Evolutionary conservation across 2,888 invertebrate species (phyloP).

Genomic region (Clanis bilineata): DNA sequence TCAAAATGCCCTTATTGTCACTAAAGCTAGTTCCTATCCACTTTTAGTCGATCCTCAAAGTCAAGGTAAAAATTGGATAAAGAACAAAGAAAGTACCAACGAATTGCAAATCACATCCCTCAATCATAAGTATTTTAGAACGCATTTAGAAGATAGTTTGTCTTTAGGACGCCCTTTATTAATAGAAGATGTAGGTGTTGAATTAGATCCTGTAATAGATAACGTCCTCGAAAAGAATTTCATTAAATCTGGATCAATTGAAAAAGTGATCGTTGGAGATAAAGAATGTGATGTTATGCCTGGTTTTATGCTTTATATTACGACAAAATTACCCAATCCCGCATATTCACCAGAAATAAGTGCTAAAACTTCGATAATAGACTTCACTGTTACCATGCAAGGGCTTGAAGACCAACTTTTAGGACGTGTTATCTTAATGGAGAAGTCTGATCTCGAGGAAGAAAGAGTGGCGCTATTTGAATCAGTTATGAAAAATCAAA

Average conservation of each 20-base stretch:
- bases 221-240: slow-evolving; percentile 98
- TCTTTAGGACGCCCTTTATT: slow-evolving; percentile 94
- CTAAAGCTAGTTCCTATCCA: slow-evolving; percentile 97
- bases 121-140: slow-evolving; percentile 97
- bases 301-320: slow-evolving; percentile 97
- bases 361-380: slow-evolving; percentile 97
- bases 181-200: slow-evolving; percentile 97
- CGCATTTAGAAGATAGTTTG: slow-evolving; percentile 93
- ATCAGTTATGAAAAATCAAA: slow-evolving; percentile 97
- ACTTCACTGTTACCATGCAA: slow-evolving; percentile 98
- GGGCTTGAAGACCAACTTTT: slow-evolving; percentile 97
- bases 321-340: slow-evolving; percentile 97
- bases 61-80: slow-evolving; percentile 99
- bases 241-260: slow-evolving; percentile 97
- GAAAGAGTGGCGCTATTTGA: slow-evolving; percentile 96
- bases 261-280: slow-evolving; percentile 96
- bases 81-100: slow-evolving; percentile 94
- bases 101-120: slow-evolving; percentile 96
- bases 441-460: slow-evolving; percentile 97
- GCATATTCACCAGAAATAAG: slow-evolving; percentile 98
- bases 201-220: slow-evolving; percentile 97
- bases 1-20: slow-evolving; percentile 97
- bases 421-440: slow-evolving; percentile 96
- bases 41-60: slow-evolving; percentile 97
- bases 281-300: slow-evolving; percentile 99